A percentile compares a stretch with the other conserved stretches of the same genome.
These are phyloP conservation scores for Propsilocerus akamusi DNA, from an alignment of 1,140 invertebrate species.

Conservation along the genomic window DNA sequence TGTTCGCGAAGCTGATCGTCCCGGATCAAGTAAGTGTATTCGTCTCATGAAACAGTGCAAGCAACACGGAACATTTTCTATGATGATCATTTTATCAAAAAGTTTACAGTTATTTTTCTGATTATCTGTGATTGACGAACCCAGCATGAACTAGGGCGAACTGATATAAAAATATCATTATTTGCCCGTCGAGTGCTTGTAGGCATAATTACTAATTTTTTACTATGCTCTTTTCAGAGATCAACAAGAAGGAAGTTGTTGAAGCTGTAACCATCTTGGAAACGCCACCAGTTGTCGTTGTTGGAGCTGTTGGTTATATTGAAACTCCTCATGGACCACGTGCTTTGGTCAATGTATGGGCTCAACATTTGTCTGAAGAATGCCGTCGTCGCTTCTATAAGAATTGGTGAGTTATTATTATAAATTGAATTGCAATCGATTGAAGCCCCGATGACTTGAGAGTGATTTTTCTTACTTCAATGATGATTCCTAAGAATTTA, in stretches of 20 bases:
- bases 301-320: slow-evolving; percentile 96
- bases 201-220: neutral
- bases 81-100: slow-evolving; percentile 14
- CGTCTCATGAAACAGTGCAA: neutral
- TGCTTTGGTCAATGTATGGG: slow-evolving; percentile 90
- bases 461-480: neutral
- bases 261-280: slow-evolving; percentile 97
- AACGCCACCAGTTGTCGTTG: slow-evolving; percentile 94
- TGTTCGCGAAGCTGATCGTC: slow-evolving; percentile 95
- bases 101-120: slow-evolving; percentile 22
- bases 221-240: slow-evolving; percentile 41
- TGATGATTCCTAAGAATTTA: neutral
- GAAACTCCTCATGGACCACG: slow-evolving; percentile 93
- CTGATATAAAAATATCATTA: slow-evolving; percentile 13
- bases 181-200: neutral
- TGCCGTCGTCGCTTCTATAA: slow-evolving; percentile 98
- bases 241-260: slow-evolving; percentile 99
- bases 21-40: slow-evolving; percentile 83
- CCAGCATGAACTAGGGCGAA: slow-evolving; percentile 21
- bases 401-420: slow-evolving; percentile 92
- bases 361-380: slow-evolving; percentile 97
- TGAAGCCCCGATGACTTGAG: neutral
- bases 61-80: slow-evolving; percentile 5
- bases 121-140: slow-evolving; percentile 19
- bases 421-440: slow-evolving; percentile 7